These are phyloP conservation scores for Lepus americanus DNA, from an alignment of 2,113 vertebrate species.

Conservation along the genomic window DNA sequence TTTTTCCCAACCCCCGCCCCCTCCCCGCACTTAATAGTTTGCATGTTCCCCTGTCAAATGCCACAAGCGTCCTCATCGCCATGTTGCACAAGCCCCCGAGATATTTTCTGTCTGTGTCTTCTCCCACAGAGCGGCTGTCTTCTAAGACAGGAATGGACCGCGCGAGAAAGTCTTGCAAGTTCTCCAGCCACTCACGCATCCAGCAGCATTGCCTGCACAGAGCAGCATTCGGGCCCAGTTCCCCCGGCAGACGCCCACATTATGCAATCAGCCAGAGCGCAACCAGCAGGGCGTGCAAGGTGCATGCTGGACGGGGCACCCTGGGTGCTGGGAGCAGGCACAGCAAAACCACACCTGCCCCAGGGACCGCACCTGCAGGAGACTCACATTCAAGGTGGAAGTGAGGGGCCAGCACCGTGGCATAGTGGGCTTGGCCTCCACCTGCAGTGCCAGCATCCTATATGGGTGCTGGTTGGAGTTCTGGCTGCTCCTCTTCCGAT, in stretches of 20 bases:
- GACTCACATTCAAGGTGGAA: neutral
- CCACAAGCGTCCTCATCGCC: conserved; percentile 47
- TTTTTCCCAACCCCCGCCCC: conserved; percentile 27
- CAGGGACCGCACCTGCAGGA: too few species aligned
- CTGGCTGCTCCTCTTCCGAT: too few species aligned
- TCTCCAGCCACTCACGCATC: conserved; percentile 72
- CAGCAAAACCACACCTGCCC: neutral
- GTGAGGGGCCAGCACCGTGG: too few species aligned
- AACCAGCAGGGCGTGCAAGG: neutral
- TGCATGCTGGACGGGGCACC: fast-evolving
- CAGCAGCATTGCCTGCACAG: conserved; percentile 62
- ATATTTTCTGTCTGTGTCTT: conserved; percentile 74
- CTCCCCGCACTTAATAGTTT: conserved; percentile 67
- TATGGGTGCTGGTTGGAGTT: too few species aligned
- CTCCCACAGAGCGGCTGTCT: conserved; percentile 80
- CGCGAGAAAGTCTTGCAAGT: conserved; percentile 75
- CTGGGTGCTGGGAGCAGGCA: fast-evolving
- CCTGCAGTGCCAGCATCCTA: too few species aligned
- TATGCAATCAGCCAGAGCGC: neutral
- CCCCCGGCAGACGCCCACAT: neutral
- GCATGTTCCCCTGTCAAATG: conserved; percentile 70
- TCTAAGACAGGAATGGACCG: conserved; percentile 71
- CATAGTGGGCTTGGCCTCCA: too few species aligned
- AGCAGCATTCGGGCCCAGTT: conserved; percentile 21
- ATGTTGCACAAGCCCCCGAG: conserved; percentile 49